Evolutionary conservation across 2,113 vertebrate species (phyloP).

Genomic region (Erpornis zantholeuca): DNA sequence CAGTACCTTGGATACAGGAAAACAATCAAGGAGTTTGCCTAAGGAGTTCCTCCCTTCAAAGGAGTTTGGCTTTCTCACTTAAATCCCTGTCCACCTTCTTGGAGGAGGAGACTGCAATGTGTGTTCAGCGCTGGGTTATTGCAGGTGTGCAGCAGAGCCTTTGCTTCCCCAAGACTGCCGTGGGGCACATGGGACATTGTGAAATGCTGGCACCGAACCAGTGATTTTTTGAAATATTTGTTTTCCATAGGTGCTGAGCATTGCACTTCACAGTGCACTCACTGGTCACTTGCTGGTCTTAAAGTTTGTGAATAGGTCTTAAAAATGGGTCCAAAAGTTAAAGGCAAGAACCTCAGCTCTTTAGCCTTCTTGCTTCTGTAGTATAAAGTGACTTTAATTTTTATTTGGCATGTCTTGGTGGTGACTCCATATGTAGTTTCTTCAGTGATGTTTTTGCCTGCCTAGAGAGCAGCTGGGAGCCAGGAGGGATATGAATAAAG

Average conservation of each 20-base stretch:
- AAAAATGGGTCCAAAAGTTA: neutral
- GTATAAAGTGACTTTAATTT: neutral
- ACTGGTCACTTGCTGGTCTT: neutral
- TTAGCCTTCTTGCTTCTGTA: neutral
- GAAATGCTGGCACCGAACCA: neutral
- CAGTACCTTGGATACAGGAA: neutral
- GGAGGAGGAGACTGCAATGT: rapidly evolving
- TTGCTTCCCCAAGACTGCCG: rapidly evolving
- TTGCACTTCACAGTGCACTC: neutral
- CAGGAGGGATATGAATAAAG: slow-evolving; percentile 40
- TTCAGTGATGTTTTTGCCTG: slow-evolving; percentile 20
- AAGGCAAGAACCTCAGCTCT: neutral
- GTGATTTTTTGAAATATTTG: neutral
- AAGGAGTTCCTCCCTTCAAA: neutral
- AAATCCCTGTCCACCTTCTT: neutral
- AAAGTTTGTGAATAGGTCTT: neutral
- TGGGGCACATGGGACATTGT: rapidly evolving
- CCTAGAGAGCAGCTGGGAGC: slow-evolving; percentile 31
- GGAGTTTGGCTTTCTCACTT: neutral
- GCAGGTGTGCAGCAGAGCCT: neutral
- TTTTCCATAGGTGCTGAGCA: neutral
- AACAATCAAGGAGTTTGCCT: neutral
- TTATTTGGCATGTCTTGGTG: neutral
- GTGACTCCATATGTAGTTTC: slow-evolving; percentile 1
- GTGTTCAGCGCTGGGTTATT: neutral